Evolutionary conservation across 2,113 vertebrate species (phyloP).

Genomic region (Nannobrachium achirus): DNA sequence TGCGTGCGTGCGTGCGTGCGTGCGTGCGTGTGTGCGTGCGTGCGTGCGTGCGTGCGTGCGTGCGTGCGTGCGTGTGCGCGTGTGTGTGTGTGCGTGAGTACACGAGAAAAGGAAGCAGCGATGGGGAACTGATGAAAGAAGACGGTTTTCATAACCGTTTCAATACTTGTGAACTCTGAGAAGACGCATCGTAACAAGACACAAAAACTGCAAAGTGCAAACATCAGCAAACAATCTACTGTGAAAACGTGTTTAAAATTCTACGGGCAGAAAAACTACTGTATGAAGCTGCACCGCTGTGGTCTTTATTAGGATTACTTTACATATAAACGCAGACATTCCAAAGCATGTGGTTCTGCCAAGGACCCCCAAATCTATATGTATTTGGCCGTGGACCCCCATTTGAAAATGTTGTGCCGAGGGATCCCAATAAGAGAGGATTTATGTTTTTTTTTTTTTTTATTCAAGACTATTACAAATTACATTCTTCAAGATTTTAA

Average conservation of each 20-base stretch:
- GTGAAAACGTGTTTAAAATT: constrained; percentile 2
- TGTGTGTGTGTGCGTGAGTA: not conserved
- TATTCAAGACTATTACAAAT: too few species aligned
- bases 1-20: too few species aligned
- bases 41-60: not conserved
- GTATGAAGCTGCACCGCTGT: too few species aligned
- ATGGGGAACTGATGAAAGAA: constrained; percentile 60
- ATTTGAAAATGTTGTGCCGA: too few species aligned
- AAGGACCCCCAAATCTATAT: too few species aligned
- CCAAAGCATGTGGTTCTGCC: too few species aligned
- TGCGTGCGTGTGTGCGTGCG: not conserved
- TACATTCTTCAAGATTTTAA: too few species aligned
- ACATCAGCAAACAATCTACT: constrained; percentile 20
- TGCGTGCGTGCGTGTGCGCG: constrained; percentile 2
- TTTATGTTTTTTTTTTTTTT: too few species aligned
- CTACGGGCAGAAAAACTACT: not conserved
- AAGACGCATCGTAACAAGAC: constrained; percentile 14
- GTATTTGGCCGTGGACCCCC: too few species aligned
- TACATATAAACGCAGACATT: too few species aligned
- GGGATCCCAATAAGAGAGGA: too few species aligned
- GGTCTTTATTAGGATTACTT: too few species aligned
- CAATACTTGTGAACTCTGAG: constrained; percentile 35
- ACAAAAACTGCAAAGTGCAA: constrained; percentile 29
- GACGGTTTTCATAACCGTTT: constrained; percentile 58
- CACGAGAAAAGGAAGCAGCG: constrained; percentile 44